Percentiles rank a stretch among this genome's conserved stretches.
These are phyloP conservation scores for Perithous albicinctus DNA, from an alignment of 2,888 invertebrate species.

Conservation along the genomic window DNA sequence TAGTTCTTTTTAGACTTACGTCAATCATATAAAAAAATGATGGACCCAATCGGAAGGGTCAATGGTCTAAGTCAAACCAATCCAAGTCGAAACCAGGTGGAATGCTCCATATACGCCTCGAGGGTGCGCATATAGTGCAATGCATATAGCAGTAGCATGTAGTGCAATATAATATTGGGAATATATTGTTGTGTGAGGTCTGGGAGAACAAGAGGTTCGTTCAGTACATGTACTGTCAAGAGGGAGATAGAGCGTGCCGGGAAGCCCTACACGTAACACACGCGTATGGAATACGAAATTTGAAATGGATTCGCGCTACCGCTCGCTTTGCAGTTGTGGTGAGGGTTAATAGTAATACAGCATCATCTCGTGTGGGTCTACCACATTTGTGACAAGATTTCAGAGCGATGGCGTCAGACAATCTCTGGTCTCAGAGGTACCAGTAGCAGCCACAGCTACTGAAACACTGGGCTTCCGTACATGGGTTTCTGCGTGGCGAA, in stretches of 20 bases:
- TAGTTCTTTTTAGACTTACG: no score
- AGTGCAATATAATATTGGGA: slow-evolving; percentile 31
- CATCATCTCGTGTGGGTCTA: slow-evolving; percentile 70
- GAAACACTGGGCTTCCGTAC: not conserved
- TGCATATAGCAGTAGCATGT: slow-evolving; percentile 32
- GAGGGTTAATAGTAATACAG: slow-evolving; percentile 75
- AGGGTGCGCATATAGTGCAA: no score
- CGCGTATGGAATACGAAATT: slow-evolving; percentile 77
- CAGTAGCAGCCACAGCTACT: not conserved
- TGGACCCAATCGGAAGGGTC: no score
- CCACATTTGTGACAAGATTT: slow-evolving; percentile 76
- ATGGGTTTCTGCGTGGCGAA: not conserved
- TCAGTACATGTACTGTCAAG: slow-evolving; percentile 28
- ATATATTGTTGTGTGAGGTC: slow-evolving; percentile 7
- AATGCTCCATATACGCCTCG: no score
- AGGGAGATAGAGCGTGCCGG: slow-evolving; percentile 30
- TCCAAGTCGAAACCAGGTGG: no score
- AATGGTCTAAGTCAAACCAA: no score
- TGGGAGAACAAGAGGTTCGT: slow-evolving; percentile 22
- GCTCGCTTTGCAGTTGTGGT: slow-evolving; percentile 57
- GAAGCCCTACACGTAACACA: slow-evolving; percentile 71
- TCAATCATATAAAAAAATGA: no score
- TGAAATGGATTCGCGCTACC: slow-evolving; percentile 73
- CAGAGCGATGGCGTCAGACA: slow-evolving; percentile 69
- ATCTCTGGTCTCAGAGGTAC: slow-evolving; percentile 33